Conservation (phyloP, 2,113 vertebrate genomes). For the Electrona antarctica region DNA sequence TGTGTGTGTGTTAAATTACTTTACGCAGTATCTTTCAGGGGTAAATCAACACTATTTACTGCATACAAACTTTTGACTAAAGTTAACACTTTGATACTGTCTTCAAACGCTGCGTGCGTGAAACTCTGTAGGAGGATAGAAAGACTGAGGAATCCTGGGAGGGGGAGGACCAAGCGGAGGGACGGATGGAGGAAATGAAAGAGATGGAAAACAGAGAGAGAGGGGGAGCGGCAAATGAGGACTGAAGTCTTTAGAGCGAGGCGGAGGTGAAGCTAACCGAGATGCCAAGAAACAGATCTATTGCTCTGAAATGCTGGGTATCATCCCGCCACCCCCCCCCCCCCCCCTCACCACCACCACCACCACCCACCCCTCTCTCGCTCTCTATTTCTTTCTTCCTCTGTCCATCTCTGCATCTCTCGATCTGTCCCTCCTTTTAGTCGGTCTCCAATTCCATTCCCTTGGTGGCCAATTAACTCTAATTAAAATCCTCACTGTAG, state of each 20-base stretch:
- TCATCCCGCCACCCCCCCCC: constrained; percentile 32
- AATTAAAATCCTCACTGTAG: constrained; percentile 81
- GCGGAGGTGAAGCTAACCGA: constrained; percentile 54
- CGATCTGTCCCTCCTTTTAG: too few species aligned
- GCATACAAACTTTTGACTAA: too few species aligned
- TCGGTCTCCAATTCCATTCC: constrained; percentile 62
- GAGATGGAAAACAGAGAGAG: constrained; percentile 42
- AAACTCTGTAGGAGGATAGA: too few species aligned
- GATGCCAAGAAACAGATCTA: constrained; percentile 68
- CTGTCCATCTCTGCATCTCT: too few species aligned
- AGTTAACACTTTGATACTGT: too few species aligned
- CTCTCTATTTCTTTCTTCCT: constrained; percentile 20
- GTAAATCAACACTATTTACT: too few species aligned
- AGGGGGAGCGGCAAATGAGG: constrained; percentile 37
- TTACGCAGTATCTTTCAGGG: too few species aligned
- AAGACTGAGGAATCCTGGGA: too few species aligned
- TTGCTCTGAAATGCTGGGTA: constrained; percentile 62
- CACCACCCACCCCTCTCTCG: constrained; percentile 15
- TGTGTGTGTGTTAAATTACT: too few species aligned
- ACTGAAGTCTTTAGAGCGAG: constrained; percentile 33
- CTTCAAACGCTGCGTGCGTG: too few species aligned
- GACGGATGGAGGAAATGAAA: constrained; percentile 16
- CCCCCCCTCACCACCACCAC: constrained; percentile 12
- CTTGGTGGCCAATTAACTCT: constrained; percentile 82
- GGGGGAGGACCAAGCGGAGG: too few species aligned